Evolutionary conservation across 2,888 invertebrate species (phyloP).

Genomic region (Papilio elwesi): DNA sequence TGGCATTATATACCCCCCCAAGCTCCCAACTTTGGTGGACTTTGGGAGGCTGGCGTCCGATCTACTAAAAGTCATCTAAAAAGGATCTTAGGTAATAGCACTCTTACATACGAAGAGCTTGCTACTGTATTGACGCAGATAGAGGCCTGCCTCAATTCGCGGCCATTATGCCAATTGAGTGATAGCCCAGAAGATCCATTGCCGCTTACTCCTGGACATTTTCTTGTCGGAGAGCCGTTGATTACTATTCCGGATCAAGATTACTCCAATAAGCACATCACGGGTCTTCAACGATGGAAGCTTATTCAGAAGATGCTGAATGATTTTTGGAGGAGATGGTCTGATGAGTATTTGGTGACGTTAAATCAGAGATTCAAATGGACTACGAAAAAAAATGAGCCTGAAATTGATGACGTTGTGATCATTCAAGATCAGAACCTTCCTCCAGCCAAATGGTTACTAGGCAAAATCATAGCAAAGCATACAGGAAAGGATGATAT

Average conservation of each 20-base stretch:
- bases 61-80: slow-evolving; percentile 37
- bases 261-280: slow-evolving; percentile 18
- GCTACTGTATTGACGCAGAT: no score
- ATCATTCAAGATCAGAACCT: slow-evolving; percentile 43
- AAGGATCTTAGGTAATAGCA: not conserved
- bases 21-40: slow-evolving; percentile 44
- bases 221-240: slow-evolving; percentile 46
- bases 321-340: slow-evolving; percentile 48
- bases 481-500: slow-evolving; percentile 1
- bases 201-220: no score
- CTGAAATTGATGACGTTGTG: slow-evolving; percentile 43
- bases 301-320: slow-evolving; percentile 45
- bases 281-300: slow-evolving; percentile 43
- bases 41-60: slow-evolving; percentile 47
- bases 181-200: slow-evolving; percentile 43
- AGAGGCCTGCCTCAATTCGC: slow-evolving; percentile 45
- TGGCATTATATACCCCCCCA: slow-evolving; percentile 47
- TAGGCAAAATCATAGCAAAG: slow-evolving; percentile 39
- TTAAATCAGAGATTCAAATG: slow-evolving; percentile 44
- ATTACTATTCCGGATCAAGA: slow-evolving; percentile 40
- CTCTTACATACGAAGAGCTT: slow-evolving; percentile 44
- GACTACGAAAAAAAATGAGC: slow-evolving; percentile 38
- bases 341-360: no score
- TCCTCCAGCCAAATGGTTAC: slow-evolving; percentile 44
- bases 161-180: slow-evolving; percentile 41